phyloP scores from a whole-genome alignment of 2,797 vertebrate genomes.

The Chrysocyon brachyurus region DNA sequence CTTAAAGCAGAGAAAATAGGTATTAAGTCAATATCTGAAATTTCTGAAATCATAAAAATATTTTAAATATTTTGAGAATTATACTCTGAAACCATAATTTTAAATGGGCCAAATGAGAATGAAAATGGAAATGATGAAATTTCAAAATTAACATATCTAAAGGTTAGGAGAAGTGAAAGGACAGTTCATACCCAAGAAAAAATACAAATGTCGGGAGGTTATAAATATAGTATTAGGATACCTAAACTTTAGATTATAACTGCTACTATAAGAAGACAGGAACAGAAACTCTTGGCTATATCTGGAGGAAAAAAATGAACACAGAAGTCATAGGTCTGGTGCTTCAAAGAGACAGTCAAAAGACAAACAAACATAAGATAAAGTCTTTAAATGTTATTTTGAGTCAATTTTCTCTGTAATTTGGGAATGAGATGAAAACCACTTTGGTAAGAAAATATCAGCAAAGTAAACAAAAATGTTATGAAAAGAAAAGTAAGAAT shows the following conservation, averaged over 20 bases:
- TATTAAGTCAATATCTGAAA: background rate
- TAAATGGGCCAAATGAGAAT: background rate
- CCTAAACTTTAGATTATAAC: background rate
- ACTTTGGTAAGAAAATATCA: slow-evolving; percentile 10
- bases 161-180: background rate
- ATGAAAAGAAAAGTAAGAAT: slow-evolving; percentile 24
- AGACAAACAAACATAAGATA: background rate
- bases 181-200: background rate
- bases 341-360: background rate
- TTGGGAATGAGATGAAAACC: slow-evolving; percentile 13
- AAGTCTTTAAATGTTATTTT: background rate
- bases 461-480: slow-evolving; percentile 22
- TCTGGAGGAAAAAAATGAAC: background rate
- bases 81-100: background rate
- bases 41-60: background rate
- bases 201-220: background rate
- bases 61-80: background rate
- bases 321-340: background rate
- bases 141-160: background rate
- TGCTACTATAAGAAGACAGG: background rate
- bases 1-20: background rate
- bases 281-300: background rate
- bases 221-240: background rate
- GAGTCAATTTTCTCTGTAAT: slow-evolving; percentile 16
- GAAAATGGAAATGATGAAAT: background rate